Conservation (phyloP, 2,888 invertebrate species). For the Hymenopus coronatus region DNA sequence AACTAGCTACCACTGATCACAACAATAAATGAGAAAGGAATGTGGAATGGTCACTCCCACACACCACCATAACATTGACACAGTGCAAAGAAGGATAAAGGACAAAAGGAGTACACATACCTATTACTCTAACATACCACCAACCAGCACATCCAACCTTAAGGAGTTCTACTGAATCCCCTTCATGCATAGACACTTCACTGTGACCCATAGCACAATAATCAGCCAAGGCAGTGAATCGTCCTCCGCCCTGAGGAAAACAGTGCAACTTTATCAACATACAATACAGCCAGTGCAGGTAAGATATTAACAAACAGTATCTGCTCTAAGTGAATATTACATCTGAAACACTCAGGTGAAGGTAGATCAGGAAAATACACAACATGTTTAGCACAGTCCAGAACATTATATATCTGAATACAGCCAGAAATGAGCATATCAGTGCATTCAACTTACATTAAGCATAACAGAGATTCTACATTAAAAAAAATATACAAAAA, state of each 20-base stretch:
- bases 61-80: not conserved
- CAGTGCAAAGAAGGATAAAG: not conserved
- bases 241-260: slow-evolving; percentile 22
- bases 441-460: too few relatives aligned
- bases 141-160: slow-evolving; percentile 94
- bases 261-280: not conserved
- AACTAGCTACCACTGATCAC: not conserved
- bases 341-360: too few relatives aligned
- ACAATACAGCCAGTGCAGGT: not conserved
- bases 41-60: not conserved
- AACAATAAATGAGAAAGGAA: not conserved
- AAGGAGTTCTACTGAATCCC: slow-evolving; percentile 83
- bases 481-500: too few relatives aligned
- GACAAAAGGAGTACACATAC: slow-evolving; percentile 49
- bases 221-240: slow-evolving; percentile 86
- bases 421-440: too few relatives aligned
- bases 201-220: slow-evolving; percentile 88
- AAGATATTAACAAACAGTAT: not conserved
- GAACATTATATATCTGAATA: slow-evolving; percentile 25
- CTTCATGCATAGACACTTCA: slow-evolving; percentile 87
- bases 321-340: too few relatives aligned
- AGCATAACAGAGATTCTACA: too few relatives aligned
- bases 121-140: slow-evolving; percentile 90
- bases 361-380: not conserved
- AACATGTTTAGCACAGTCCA: not conserved